These are phyloP conservation scores for Nemurella pictetii DNA, from an alignment of 2,888 invertebrate species.

Conservation along the genomic window DNA sequence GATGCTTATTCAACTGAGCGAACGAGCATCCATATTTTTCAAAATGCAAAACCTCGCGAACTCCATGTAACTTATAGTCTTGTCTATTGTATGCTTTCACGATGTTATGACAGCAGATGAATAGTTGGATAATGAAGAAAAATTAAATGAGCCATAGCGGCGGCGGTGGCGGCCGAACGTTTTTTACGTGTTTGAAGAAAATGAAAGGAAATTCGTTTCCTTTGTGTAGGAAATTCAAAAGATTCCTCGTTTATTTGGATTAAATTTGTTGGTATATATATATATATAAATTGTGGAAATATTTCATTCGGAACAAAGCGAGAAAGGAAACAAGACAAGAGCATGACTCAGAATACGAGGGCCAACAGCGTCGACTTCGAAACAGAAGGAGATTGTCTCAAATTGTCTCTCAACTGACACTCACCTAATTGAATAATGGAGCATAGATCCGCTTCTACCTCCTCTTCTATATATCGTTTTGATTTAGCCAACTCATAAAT, in stretches of 20 bases:
- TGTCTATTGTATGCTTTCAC: not conserved
- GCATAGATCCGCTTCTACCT: not conserved
- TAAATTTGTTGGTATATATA: not conserved
- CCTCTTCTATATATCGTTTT: not conserved
- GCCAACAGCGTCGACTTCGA: not conserved
- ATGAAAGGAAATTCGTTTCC: not conserved
- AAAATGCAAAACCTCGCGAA: not conserved
- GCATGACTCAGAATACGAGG: not conserved
- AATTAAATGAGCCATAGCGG: not conserved
- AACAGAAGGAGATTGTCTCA: not conserved
- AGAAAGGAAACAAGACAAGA: not conserved
- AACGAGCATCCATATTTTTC: not conserved
- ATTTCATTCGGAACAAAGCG: not conserved
- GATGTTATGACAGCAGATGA: not conserved
- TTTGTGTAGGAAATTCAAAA: not conserved
- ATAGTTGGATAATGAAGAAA: not conserved
- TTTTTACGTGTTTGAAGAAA: not conserved
- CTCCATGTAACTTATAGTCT: not conserved
- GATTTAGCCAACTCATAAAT: not conserved
- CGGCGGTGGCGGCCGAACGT: not conserved
- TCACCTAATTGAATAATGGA: not conserved
- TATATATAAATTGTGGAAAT: not conserved
- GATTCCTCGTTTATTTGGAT: not conserved
- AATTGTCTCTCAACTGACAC: not conserved
- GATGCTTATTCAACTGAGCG: not conserved